Base-by-base conservation (phyloP, 2,797 vertebrate genomes). In the Dendrocincla tyrannina region DNA sequence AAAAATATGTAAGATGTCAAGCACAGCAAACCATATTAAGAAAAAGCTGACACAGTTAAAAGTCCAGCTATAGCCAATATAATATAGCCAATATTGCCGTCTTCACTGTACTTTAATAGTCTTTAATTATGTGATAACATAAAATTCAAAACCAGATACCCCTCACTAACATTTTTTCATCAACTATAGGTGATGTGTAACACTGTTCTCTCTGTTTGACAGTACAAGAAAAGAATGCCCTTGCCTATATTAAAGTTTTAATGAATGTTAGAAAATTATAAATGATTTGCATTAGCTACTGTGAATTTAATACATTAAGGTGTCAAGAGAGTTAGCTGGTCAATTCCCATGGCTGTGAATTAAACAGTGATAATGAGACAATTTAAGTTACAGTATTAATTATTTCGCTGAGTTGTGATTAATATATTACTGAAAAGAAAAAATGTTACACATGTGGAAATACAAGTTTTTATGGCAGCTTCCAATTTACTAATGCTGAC, bases 291-390 rank as follows among this genome's bases (percentile, higher is more conserved):
- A 30, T 81, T 91, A 77, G 76, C 85, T 93, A 75, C 44, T 84
- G 85, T 86, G 88, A 66, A 75, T 86, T 77, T 88, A 78, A 82
- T 62, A 35, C 50, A n/a, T 76, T 91, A 87, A 85, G 46, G 62
- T 94, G 66, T 91, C 66, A 70, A 17, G 82, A 72, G 76, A 77
- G 23, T 77, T 64, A 60, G 53, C 17, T 78, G 62, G 53, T 89
- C 0, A 2, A 67, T 60, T 74, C 64, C 58, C 59, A 33, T 75
- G 88, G 50, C 60, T 94, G 41, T 70, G 91, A 91, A 75, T 89
- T 95, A 72, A 91, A 80, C 11, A 39, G n/a, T 47, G 66, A 90
- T 92, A 85, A 89, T 68, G 50, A 95, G 69, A 77, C 35, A 78
- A 78, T 72, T 86, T 88, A 93, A 80, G 24, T 84, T 83, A 68